These are phyloP conservation scores for Zaprionus africanus DNA, from an alignment of 1,140 invertebrate species.

Conservation along the genomic window DNA sequence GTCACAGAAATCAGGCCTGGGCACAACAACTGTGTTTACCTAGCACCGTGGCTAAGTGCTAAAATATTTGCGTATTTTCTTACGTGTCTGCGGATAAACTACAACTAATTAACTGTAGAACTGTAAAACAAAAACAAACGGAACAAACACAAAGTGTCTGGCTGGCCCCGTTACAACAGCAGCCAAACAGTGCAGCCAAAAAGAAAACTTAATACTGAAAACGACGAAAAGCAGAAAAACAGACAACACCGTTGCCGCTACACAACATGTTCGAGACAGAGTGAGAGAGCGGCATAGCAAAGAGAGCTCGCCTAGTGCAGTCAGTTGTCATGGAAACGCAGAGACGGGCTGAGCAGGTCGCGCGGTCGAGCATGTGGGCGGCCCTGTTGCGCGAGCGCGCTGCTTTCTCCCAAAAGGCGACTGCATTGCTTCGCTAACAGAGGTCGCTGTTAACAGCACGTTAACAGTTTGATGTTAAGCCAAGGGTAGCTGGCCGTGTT, in stretches of 20 bases:
- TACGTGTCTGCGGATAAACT: constrained; percentile 38
- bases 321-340: constrained; percentile 8
- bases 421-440: constrained; percentile 1
- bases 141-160: background rate
- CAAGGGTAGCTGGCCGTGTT: background rate
- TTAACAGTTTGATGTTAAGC: background rate
- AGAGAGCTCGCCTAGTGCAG: background rate
- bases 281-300: background rate
- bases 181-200: constrained; percentile 13
- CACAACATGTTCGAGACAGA: constrained; percentile 25
- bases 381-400: constrained; percentile 18
- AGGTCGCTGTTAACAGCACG: background rate
- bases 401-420: constrained; percentile 3
- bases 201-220: constrained; percentile 39
- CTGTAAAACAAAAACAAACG: constrained; percentile 1
- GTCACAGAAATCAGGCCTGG: constrained; percentile 31
- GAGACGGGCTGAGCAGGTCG: constrained; percentile 1
- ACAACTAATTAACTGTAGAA: constrained; percentile 20
- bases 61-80: constrained; percentile 26
- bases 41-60: constrained; percentile 13
- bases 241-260: constrained; percentile 12
- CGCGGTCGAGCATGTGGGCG: background rate
- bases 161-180: constrained; percentile 25
- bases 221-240: constrained; percentile 9
- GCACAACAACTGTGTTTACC: constrained; percentile 24